Base-by-base conservation (phyloP, 2,113 vertebrate species). In the Dromas ardeola region DNA sequence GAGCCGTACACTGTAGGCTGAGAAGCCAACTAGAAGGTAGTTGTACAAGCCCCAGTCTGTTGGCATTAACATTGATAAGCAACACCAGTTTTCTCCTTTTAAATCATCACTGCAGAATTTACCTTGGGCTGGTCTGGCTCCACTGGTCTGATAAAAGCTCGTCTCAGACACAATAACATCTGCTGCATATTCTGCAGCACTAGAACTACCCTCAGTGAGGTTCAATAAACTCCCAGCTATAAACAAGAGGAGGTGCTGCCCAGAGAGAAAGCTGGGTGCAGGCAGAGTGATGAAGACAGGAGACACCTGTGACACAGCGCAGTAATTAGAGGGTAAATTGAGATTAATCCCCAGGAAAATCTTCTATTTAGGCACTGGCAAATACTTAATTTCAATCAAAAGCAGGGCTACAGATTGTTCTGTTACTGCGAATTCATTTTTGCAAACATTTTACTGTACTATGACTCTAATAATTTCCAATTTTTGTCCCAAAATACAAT, bases 111-210 rank as follows among this genome's bases (percentile, higher is more conserved):
- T 49, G 15, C 7, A 66, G 29, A 87, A 36, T 71, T 94, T 74
- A 63, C 43, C 34, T 87, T 47, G 22, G 25, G 23, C 27, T 56
- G 22, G 15, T 55, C 43, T 85, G 65, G 55, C 40, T 65, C 47
- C 18, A 17, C 38, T 40, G 71, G 36, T 38, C 70, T 52, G 40
- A 53, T n/a, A 62, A 27, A 65, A 63, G 5, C 32, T 81, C 59
- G 6, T 53, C 67, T 67, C 1, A 1, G 15, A 13, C 34, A 32
- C 22, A 45, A 1, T 11, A 77, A 32, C 0, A 3, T 26, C 58
- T 82, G 25, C 3, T 43, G 36, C 0, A 0, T 42, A 13, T 38
- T 91, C 47, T 47, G 32, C 25, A 73, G 43, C 2, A 0, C 40
- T 12, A 6, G 26, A 52, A 13, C 49, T 66, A 3, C 1, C 6